phyloP scores from a whole-genome alignment of 2,113 vertebrate species.

The Oreotragus oreotragus region DNA sequence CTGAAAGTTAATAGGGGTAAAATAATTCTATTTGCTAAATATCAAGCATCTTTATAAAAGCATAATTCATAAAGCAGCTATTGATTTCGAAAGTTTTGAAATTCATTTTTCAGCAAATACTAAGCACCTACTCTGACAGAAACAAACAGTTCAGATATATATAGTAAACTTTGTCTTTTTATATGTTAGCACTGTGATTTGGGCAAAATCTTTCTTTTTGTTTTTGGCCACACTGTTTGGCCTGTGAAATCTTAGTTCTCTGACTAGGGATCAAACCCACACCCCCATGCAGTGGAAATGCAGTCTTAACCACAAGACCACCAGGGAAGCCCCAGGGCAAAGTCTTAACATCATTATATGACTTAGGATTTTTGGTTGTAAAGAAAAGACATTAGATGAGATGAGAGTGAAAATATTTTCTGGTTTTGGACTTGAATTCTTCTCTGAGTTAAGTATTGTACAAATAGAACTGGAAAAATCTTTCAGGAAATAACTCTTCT shows the following conservation, averaged over 20 bases:
- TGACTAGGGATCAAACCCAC: neutral
- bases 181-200: neutral
- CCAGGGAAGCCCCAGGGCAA: neutral
- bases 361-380: constrained; percentile 9
- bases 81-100: neutral
- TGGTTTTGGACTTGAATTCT: neutral
- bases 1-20: neutral
- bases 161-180: neutral
- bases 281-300: neutral
- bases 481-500: constrained; percentile 6
- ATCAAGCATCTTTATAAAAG: neutral
- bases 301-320: neutral
- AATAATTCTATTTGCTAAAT: constrained; percentile 19
- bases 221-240: neutral
- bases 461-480: neutral
- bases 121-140: neutral
- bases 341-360: constrained; percentile 19
- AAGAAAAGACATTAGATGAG: neutral
- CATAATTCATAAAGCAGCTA: neutral
- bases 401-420: neutral
- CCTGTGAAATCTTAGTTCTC: neutral
- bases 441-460: neutral
- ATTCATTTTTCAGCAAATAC: constrained; percentile 22
- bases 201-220: neutral
- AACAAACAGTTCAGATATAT: neutral